Evolutionary conservation across 92 coral and sea anemone genomes (phyloP).

Genomic region (Meandrina meandrites): DNA sequence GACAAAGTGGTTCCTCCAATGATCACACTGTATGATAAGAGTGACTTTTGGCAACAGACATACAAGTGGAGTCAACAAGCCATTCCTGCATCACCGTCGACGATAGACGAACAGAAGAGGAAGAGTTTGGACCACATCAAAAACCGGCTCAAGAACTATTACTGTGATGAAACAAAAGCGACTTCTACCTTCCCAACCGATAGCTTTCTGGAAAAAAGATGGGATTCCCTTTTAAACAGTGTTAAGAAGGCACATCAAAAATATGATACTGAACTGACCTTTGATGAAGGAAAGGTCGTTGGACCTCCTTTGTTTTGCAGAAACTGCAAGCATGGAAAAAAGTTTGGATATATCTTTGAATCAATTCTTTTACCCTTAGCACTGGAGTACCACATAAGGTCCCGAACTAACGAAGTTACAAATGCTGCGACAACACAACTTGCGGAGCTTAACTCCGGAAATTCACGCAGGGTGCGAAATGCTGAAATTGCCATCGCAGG

Average conservation of each 20-base stretch:
- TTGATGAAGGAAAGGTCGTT: neutral
- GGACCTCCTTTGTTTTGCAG: conserved; percentile 64
- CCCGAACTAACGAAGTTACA: conserved; percentile 50
- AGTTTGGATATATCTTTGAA: conserved; percentile 50
- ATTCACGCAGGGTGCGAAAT: neutral
- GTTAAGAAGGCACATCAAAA: conserved; percentile 8
- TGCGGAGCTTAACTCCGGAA: conserved; percentile 14
- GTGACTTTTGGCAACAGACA: conserved; percentile 55
- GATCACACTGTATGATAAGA: conserved; percentile 11
- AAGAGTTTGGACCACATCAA: conserved; percentile 14
- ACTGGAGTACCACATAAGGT: conserved; percentile 50
- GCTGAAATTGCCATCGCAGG: conserved; percentile 29
- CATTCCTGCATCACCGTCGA: conserved; percentile 16
- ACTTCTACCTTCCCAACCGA: conserved; percentile 25
- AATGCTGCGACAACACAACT: conserved; percentile 22
- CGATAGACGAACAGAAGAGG: conserved; percentile 7
- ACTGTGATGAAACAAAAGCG: conserved; percentile 32
- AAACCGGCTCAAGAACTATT: conserved; percentile 57
- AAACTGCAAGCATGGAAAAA: conserved; percentile 41
- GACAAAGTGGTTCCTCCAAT: conserved; percentile 67
- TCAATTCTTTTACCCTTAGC: conserved; percentile 57
- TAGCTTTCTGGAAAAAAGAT: conserved; percentile 39
- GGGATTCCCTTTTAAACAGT: conserved; percentile 13
- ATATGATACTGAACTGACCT: neutral
- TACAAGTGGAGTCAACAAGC: conserved; percentile 59